Conservation (phyloP, 2,113 vertebrate genomes). For the Platichthys flesus region DNA sequence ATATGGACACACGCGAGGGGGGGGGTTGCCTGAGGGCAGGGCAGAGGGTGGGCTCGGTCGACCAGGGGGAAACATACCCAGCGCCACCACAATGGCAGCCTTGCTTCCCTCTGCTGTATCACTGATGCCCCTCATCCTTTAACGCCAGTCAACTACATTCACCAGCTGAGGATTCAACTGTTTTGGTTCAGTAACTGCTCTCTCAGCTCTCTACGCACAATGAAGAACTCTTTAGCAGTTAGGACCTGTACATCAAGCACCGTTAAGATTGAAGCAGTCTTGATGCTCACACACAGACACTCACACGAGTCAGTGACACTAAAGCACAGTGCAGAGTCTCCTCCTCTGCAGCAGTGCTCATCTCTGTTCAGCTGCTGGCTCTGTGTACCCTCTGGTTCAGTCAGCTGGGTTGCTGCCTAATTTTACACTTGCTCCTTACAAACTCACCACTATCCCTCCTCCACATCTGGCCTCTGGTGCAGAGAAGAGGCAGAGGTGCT, state of each 20-base stretch:
- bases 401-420: constrained; percentile 55
- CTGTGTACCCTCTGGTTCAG: constrained; percentile 21
- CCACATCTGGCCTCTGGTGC: constrained; percentile 64
- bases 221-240: constrained; percentile 28
- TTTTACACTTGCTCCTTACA: constrained; percentile 66
- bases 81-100: constrained; percentile 70
- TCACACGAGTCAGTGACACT: constrained; percentile 21
- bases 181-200: constrained; percentile 18
- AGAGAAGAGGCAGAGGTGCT: constrained; percentile 15
- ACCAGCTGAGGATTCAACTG: constrained; percentile 30
- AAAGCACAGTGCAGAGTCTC: constrained; percentile 13
- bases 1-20: constrained; percentile 67
- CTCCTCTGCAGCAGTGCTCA: constrained; percentile 17
- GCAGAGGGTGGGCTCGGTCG: constrained; percentile 50
- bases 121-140: constrained; percentile 29
- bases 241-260: neutral
- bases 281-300: constrained; percentile 2
- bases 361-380: constrained; percentile 47
- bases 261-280: constrained; percentile 19
- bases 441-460: constrained; percentile 61
- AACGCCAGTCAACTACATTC: constrained; percentile 35
- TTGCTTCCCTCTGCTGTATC: constrained; percentile 50
- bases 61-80: constrained; percentile 55
- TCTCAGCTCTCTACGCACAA: constrained; percentile 7
- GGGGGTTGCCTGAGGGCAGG: constrained; percentile 25